phyloP scores from a whole-genome alignment of 2,888 invertebrate genomes.

The Vesta saturnalis region DNA sequence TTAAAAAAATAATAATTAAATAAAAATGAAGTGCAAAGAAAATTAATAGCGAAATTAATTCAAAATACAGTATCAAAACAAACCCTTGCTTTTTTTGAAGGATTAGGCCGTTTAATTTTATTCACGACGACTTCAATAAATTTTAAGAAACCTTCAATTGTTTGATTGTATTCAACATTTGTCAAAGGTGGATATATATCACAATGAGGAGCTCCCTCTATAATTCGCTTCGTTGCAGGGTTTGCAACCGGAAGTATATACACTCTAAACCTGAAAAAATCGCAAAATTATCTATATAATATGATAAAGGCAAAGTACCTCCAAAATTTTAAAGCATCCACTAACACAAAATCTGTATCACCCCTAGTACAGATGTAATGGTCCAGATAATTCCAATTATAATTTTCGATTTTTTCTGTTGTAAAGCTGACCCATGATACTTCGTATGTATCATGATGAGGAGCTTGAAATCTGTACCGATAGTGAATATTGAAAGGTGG shows the following conservation, averaged over 20 bases:
- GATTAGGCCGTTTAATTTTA: conserved; percentile 82
- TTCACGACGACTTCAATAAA: conserved; percentile 89
- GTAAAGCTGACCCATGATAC: conserved; percentile 94
- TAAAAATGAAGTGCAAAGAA: conserved; percentile 19
- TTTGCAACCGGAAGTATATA: conserved; percentile 86
- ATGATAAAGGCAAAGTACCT: conserved; percentile 47
- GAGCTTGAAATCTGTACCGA: conserved; percentile 91
- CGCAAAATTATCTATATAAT: neutral
- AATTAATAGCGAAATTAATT: conserved; percentile 17
- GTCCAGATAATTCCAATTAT: conserved; percentile 98
- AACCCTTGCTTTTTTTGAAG: conserved; percentile 80
- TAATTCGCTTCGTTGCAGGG: conserved; percentile 79
- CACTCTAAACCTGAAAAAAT: conserved; percentile 78
- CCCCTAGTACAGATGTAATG: conserved; percentile 96
- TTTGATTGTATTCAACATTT: conserved; percentile 70
- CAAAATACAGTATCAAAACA: conserved; percentile 55
- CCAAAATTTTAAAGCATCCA: conserved; percentile 75
- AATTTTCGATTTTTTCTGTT: conserved; percentile 94
- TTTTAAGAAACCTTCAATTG: conserved; percentile 78
- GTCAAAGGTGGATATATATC: conserved; percentile 82
- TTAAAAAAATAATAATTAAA: conserved; percentile 27
- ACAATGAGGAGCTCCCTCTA: conserved; percentile 79
- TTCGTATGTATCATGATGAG: conserved; percentile 92
- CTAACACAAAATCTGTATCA: conserved; percentile 88
- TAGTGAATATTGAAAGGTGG: conserved; percentile 93